Evolutionary conservation across 1,140 invertebrate genomes (phyloP).

Genomic region (Tachypleus tridentatus): DNA sequence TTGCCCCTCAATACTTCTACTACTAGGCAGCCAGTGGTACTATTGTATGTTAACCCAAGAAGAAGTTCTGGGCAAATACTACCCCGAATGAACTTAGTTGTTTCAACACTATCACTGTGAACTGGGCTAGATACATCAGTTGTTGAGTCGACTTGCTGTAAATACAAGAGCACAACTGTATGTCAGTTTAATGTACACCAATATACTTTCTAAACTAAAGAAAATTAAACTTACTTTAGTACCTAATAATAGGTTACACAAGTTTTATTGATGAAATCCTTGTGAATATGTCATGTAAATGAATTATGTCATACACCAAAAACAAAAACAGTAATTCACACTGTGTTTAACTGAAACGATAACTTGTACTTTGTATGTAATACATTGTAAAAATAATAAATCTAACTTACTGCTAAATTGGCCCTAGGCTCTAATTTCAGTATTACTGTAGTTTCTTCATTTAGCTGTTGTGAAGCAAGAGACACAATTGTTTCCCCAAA

Average conservation of each 20-base stretch:
- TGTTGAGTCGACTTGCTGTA: slow-evolving; percentile 34
- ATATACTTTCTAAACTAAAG: no score
- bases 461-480: slow-evolving; percentile 74
- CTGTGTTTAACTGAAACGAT: no score
- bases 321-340: no score
- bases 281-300: no score
- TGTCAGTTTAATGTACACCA: no score
- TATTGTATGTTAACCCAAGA: slow-evolving; percentile 78
- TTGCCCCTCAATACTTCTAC: slow-evolving; percentile 91
- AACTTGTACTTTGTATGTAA: no score
- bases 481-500: slow-evolving; percentile 83
- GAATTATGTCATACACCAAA: no score
- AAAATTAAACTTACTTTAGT: no score
- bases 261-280: no score
- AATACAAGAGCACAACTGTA: no score
- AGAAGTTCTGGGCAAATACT: slow-evolving; percentile 79
- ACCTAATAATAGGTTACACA: no score
- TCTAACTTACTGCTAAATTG: slow-evolving; percentile 54
- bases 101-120: slow-evolving; percentile 80
- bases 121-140: slow-evolving; percentile 55
- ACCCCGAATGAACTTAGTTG: slow-evolving; percentile 79
- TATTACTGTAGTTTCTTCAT: slow-evolving; percentile 75
- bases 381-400: not conserved
- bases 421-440: slow-evolving; percentile 68
- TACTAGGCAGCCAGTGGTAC: slow-evolving; percentile 76